These are phyloP conservation scores for Tarsius wallacei DNA, from an alignment of 2,797 vertebrate species.

Conservation along the genomic window DNA sequence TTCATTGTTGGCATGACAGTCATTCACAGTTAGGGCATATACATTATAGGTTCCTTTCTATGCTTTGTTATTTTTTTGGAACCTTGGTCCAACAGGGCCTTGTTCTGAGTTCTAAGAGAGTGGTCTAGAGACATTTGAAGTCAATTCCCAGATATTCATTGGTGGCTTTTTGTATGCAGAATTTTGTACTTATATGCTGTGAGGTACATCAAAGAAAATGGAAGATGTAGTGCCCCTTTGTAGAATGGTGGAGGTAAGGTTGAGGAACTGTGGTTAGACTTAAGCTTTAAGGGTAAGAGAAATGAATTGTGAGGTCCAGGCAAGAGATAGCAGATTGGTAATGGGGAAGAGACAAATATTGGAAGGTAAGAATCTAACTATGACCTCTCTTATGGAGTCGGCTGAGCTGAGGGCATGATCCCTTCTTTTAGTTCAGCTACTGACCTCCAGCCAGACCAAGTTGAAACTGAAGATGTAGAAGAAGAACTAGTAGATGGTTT, in stretches of 20 bases:
- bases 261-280: background rate
- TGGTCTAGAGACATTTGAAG: background rate
- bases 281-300: background rate
- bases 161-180: conserved; percentile 31
- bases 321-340: conserved; percentile 3
- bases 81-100: background rate
- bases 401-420: background rate
- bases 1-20: background rate
- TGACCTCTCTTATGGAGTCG: conserved; percentile 2
- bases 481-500: conserved; percentile 94
- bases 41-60: background rate
- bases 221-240: background rate
- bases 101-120: conserved; percentile 27
- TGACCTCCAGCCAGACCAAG: conserved; percentile 64
- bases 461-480: conserved; percentile 88
- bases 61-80: conserved; percentile 33
- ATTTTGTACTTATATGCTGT: background rate
- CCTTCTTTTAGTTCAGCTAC: conserved; percentile 76
- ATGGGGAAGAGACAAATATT: background rate
- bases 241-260: background rate
- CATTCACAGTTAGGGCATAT: background rate
- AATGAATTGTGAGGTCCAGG: conserved; percentile 9
- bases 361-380: background rate
- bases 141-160: background rate
- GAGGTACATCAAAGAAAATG: conserved; percentile 11